phyloP scores from a whole-genome alignment of 2,113 vertebrate genomes.

The Semnornis frantzii region DNA sequence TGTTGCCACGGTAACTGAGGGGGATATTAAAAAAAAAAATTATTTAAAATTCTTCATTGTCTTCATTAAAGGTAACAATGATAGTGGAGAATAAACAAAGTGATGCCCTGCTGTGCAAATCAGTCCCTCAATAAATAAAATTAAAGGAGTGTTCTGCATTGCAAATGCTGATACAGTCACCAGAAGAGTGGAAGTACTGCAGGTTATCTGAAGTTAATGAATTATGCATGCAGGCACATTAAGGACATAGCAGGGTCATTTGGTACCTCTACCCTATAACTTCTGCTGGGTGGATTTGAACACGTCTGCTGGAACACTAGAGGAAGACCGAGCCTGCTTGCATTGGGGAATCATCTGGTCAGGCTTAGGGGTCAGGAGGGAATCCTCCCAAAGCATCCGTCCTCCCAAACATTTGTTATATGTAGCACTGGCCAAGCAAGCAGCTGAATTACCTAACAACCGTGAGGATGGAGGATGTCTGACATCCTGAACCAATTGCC shows the following conservation, averaged over 20 bases:
- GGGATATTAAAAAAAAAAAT: conserved; percentile 64
- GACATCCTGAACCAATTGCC: neutral
- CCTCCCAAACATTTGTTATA: neutral
- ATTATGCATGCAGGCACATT: conserved; percentile 11
- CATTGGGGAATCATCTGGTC: neutral
- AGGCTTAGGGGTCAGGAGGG: neutral
- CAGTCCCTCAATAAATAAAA: conserved; percentile 68
- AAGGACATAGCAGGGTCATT: neutral
- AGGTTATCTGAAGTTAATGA: conserved; percentile 40
- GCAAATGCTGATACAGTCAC: conserved; percentile 57
- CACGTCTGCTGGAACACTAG: neutral
- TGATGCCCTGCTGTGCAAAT: conserved; percentile 59
- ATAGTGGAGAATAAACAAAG: conserved; percentile 66
- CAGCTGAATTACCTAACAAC: neutral
- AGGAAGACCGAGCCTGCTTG: neutral
- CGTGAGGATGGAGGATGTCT: neutral
- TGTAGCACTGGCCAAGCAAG: neutral
- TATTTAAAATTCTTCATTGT: conserved; percentile 75
- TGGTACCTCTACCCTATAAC: neutral
- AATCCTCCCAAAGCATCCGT: neutral
- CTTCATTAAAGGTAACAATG: conserved; percentile 67
- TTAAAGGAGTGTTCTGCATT: conserved; percentile 54
- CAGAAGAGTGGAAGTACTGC: conserved; percentile 38
- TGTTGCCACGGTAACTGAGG: conserved; percentile 60
- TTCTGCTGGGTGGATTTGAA: neutral